Evolutionary conservation across 2,888 invertebrate species (phyloP).

Genomic region (Agrochola litura): DNA sequence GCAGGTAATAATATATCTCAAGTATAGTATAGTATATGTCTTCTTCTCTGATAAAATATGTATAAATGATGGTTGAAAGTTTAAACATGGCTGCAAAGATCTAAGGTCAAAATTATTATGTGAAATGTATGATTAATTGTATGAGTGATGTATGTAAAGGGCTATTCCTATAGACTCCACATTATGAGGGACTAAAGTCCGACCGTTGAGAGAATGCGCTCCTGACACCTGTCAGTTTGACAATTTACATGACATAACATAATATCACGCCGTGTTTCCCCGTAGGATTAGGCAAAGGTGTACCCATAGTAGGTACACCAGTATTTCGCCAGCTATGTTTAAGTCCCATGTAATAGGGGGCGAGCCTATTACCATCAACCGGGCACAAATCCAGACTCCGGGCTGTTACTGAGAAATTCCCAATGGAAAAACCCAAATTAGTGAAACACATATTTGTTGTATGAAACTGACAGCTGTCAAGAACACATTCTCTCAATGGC

Average conservation of each 20-base stretch:
- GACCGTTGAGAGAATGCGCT: too few relatives aligned
- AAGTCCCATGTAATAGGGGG: background rate
- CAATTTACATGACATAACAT: background rate
- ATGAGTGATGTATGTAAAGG: background rate
- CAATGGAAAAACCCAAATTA: background rate
- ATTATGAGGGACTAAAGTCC: background rate
- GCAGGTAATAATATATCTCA: conserved; percentile 12
- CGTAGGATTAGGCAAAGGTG: background rate
- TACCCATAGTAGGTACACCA: background rate
- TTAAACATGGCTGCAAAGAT: background rate
- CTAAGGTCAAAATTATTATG: background rate
- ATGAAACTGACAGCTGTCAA: too few relatives aligned
- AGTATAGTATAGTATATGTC: too few relatives aligned
- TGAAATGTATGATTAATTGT: background rate
- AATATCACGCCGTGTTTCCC: too few relatives aligned
- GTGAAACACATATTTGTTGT: too few relatives aligned
- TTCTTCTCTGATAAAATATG: conserved; percentile 25
- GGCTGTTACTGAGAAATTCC: background rate
- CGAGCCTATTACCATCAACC: background rate
- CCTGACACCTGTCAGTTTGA: too few relatives aligned
- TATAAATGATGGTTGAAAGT: background rate
- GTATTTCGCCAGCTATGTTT: background rate
- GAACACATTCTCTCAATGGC: too few relatives aligned
- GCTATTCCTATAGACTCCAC: background rate
- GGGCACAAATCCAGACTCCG: background rate